A percentile compares a stretch with the other conserved stretches of the same genome.
phyloP scores from a whole-genome alignment of 2,797 vertebrate genomes.

The Poliocrania exsul region DNA sequence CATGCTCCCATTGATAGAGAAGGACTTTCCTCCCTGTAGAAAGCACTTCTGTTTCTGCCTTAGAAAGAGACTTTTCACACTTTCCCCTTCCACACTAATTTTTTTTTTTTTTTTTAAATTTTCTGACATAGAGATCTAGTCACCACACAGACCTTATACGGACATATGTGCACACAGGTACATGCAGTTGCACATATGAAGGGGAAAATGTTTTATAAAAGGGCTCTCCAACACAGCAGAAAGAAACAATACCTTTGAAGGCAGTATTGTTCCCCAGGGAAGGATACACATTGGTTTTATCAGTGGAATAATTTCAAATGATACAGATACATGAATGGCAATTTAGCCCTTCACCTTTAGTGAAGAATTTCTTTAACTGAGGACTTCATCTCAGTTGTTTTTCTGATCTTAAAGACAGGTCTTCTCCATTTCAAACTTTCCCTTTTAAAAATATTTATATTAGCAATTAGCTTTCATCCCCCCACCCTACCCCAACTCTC shows the following conservation, averaged over 20 bases:
- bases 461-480: conserved; percentile 46
- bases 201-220: background rate
- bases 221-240: conserved; percentile 44
- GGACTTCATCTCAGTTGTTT: conserved; percentile 45
- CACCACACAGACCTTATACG: background rate
- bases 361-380: conserved; percentile 50
- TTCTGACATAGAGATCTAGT: background rate
- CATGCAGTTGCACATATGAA: background rate
- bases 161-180: background rate
- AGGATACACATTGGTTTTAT: conserved; percentile 51
- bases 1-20: background rate
- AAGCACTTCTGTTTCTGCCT: background rate
- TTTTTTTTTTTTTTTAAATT: background rate
- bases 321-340: conserved; percentile 68
- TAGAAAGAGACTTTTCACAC: background rate
- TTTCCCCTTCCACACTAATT: background rate
- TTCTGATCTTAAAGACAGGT: background rate
- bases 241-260: conserved; percentile 50
- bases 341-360: conserved; percentile 70
- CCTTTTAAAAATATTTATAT: conserved; percentile 32
- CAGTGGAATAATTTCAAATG: conserved; percentile 74
- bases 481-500: background rate
- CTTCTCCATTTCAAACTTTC: background rate
- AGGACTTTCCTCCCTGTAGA: background rate
- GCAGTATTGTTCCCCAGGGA: conserved; percentile 49